Conservation (phyloP, 92 coral and sea anemone species). For the Blastomussa wellsi region DNA sequence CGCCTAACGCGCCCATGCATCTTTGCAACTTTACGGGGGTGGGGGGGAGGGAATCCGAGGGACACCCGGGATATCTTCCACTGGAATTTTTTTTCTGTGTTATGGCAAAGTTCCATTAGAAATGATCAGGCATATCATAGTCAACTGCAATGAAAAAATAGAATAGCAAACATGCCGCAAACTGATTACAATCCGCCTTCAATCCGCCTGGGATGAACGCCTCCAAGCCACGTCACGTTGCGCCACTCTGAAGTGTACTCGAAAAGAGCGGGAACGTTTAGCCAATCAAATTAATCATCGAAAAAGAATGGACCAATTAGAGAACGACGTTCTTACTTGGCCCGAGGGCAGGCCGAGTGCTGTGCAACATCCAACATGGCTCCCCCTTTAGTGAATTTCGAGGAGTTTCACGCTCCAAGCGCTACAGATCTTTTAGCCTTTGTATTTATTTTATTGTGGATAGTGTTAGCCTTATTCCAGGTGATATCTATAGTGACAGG, state of each 20-base stretch:
- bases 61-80: background rate
- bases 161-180: too few relatives aligned
- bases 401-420: slow-evolving; percentile 66
- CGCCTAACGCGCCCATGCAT: background rate
- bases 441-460: slow-evolving; percentile 68
- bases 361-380: slow-evolving; percentile 68
- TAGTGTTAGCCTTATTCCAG: slow-evolving; percentile 68
- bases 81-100: too few relatives aligned
- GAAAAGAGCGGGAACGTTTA: slow-evolving; percentile 33
- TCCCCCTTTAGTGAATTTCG: slow-evolving; percentile 40
- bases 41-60: background rate
- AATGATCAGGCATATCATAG: background rate
- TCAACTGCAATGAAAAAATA: too few relatives aligned
- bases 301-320: slow-evolving; percentile 28
- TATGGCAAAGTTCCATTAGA: too few relatives aligned
- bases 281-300: slow-evolving; percentile 24
- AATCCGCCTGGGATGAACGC: too few relatives aligned
- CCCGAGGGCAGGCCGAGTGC: slow-evolving; percentile 20
- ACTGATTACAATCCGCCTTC: too few relatives aligned
- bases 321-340: background rate
- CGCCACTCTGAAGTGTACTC: background rate
- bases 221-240: slow-evolving; percentile 11
- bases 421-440: slow-evolving; percentile 70
- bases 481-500: slow-evolving; percentile 78
- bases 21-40: too few relatives aligned